Percentiles rank a stretch among this genome's conserved stretches.
Evolutionary conservation across 2,888 invertebrate genomes (phyloP).

Genomic region (Mechanitis mazaeus): DNA sequence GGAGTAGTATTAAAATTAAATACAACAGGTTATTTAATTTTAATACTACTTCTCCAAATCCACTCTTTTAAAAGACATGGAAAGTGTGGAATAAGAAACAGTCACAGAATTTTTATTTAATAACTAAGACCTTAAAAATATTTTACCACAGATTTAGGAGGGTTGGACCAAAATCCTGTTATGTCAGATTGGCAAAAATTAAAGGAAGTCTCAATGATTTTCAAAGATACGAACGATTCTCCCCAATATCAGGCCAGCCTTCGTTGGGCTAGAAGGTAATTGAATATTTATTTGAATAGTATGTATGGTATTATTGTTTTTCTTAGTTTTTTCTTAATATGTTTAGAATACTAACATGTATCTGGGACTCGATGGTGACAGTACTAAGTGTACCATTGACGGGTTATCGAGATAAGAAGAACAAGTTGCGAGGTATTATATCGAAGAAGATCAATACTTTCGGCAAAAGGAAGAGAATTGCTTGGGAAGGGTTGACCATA

Average conservation of each 20-base stretch:
- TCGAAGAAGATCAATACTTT: slow-evolving; percentile 74
- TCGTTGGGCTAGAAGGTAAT: slow-evolving; percentile 81
- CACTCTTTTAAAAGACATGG: too few relatives aligned
- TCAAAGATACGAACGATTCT: slow-evolving; percentile 80
- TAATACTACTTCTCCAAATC: too few relatives aligned
- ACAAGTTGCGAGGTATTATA: slow-evolving; percentile 72
- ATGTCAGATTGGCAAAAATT: slow-evolving; percentile 91
- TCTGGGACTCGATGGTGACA: slow-evolving; percentile 94
- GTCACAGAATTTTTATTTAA: slow-evolving; percentile 24
- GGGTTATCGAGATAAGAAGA: slow-evolving; percentile 61
- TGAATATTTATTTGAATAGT: not conserved
- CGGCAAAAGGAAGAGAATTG: slow-evolving; percentile 62
- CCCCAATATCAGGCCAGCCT: slow-evolving; percentile 87
- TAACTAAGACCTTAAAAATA: not conserved
- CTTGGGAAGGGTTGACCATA: slow-evolving; percentile 86
- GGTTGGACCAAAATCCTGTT: slow-evolving; percentile 87
- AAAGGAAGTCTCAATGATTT: slow-evolving; percentile 83
- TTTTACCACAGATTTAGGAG: slow-evolving; percentile 81
- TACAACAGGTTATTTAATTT: too few relatives aligned
- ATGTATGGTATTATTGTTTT: not conserved
- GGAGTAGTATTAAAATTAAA: too few relatives aligned
- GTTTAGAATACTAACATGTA: slow-evolving; percentile 86
- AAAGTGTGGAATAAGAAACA: too few relatives aligned
- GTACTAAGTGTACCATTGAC: slow-evolving; percentile 88
- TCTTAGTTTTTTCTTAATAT: not conserved